These are phyloP conservation scores for Drosophila formosana DNA, from an alignment of 2,888 invertebrate genomes.

Conservation along the genomic window DNA sequence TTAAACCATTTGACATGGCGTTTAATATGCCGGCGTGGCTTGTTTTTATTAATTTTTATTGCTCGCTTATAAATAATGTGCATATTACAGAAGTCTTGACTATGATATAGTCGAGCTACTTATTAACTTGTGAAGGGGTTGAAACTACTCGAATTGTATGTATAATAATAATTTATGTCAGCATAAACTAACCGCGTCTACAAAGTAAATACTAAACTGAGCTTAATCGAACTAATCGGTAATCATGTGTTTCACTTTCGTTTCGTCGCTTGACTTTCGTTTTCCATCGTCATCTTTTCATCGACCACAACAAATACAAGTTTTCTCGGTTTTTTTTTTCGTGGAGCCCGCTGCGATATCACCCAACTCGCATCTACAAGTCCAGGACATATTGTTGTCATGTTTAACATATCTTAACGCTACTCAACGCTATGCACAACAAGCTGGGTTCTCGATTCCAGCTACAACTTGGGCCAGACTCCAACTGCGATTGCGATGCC, in stretches of 20 bases:
- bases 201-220: background rate
- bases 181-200: too few species aligned
- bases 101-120: background rate
- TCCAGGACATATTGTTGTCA: conserved; percentile 81
- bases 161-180: too few species aligned
- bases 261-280: conserved; percentile 5
- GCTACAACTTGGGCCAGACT: too few species aligned
- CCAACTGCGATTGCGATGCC: conserved; percentile 22
- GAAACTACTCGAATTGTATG: too few species aligned
- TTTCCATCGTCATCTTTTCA: background rate
- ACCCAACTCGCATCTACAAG: conserved; percentile 54
- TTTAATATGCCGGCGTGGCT: conserved; percentile 69
- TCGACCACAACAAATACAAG: background rate
- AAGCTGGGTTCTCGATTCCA: conserved; percentile 1
- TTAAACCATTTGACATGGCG: conserved; percentile 79
- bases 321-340: background rate
- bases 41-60: conserved; percentile 54
- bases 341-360: conserved; percentile 24
- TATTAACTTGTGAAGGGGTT: background rate
- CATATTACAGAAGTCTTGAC: background rate
- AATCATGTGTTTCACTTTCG: background rate
- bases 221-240: background rate
- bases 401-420: conserved; percentile 83
- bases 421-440: conserved; percentile 66
- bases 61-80: conserved; percentile 43